Conservation (phyloP, 2,113 vertebrate genomes). For the Notarius quadriscutis region DNA sequence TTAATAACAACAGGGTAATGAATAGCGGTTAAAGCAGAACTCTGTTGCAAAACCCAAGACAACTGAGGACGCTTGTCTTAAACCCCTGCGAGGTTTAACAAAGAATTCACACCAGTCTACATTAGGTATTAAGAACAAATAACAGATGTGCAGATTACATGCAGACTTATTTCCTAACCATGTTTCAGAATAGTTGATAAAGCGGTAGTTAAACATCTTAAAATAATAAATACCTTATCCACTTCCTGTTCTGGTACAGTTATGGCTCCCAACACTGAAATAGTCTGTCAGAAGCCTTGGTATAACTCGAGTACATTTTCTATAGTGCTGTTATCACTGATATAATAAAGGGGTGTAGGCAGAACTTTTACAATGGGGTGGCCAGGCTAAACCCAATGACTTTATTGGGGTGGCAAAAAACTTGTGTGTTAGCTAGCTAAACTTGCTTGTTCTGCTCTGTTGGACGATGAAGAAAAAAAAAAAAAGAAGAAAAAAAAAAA, state of each 20-base stretch:
- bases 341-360: neutral
- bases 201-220: neutral
- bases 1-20: neutral
- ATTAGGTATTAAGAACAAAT: neutral
- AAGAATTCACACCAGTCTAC: neutral
- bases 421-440: neutral
- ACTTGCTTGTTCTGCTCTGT: neutral
- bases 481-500: too few relatives aligned
- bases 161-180: neutral
- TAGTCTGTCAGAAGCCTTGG: neutral
- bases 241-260: neutral
- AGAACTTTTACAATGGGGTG: neutral
- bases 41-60: neutral
- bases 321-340: neutral
- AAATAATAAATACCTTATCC: neutral
- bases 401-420: neutral
- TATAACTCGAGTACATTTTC: neutral
- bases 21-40: neutral
- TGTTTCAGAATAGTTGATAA: neutral
- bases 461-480: neutral
- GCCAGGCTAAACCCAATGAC: neutral
- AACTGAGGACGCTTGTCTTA: neutral
- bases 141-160: neutral
- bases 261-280: neutral
- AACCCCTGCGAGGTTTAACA: neutral